Conservation (phyloP, 2,888 invertebrate genomes). For the Dicranocentrus wangi region DNA sequence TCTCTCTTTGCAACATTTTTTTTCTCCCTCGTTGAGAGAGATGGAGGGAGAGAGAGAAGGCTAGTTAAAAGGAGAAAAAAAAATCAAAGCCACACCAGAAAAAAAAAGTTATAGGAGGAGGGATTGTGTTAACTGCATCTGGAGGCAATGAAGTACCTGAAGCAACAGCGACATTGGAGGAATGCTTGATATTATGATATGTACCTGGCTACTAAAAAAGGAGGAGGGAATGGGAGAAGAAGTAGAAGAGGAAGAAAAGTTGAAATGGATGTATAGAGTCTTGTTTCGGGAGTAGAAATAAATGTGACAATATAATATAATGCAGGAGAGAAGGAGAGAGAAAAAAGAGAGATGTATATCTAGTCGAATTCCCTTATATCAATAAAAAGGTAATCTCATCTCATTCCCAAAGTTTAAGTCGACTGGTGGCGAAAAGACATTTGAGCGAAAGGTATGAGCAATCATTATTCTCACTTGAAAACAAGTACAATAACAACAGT, state of each 20-base stretch:
- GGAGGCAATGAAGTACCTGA: conserved; percentile 50
- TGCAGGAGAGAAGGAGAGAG: too few relatives aligned
- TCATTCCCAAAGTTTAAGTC: conserved; percentile 29
- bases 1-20: conserved; percentile 10
- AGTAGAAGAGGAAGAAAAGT: too few relatives aligned
- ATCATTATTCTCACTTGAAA: conserved; percentile 49
- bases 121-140: conserved; percentile 62
- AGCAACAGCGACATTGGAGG: conserved; percentile 6
- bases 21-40: too few relatives aligned
- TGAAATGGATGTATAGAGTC: too few relatives aligned
- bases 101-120: conserved; percentile 33
- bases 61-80: conserved; percentile 29
- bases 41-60: too few relatives aligned
- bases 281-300: conserved; percentile 14
- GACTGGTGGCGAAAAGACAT: conserved; percentile 20
- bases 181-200: conserved; percentile 1
- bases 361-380: background rate
- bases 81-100: conserved; percentile 26
- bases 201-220: background rate
- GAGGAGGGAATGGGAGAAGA: too few relatives aligned
- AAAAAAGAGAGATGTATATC: too few relatives aligned
- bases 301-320: conserved; percentile 59
- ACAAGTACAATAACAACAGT: background rate
- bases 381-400: conserved; percentile 52
- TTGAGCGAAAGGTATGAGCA: background rate